Conservation (phyloP, 2,888 invertebrate genomes). For the Nomada hirtipes region DNA sequence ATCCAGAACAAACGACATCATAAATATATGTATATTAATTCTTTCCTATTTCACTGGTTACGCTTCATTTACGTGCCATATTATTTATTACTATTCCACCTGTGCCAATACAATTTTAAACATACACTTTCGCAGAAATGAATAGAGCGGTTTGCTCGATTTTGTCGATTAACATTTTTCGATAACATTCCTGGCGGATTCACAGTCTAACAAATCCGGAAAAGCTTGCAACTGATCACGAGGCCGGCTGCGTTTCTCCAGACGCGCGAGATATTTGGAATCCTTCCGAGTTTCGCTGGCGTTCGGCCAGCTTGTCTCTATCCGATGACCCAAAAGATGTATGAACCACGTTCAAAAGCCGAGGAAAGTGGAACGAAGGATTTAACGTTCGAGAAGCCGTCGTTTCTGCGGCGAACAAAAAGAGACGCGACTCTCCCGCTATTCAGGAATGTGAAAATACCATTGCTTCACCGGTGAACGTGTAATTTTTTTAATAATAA, state of each 20-base stretch:
- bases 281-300: slow-evolving; percentile 54
- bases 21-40: too few species aligned
- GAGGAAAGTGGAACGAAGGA: slow-evolving; percentile 50
- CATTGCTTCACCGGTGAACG: too few species aligned
- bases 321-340: slow-evolving; percentile 43
- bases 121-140: too few species aligned
- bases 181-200: neutral
- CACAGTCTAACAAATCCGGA: neutral
- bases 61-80: too few species aligned
- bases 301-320: slow-evolving; percentile 45
- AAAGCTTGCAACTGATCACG: slow-evolving; percentile 10
- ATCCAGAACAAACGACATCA: neutral
- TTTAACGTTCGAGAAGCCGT: slow-evolving; percentile 37
- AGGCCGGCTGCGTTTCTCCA: slow-evolving; percentile 31
- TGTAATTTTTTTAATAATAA: too few species aligned
- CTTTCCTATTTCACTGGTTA: too few species aligned
- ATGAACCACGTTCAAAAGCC: slow-evolving; percentile 33
- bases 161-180: neutral
- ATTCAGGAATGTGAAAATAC: slow-evolving; percentile 1
- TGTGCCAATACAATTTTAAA: too few species aligned
- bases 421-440: neutral
- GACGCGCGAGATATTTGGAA: slow-evolving; percentile 39
- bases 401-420: slow-evolving; percentile 19
- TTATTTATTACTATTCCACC: too few species aligned
- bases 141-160: too few species aligned